Conservation (phyloP, 1,140 invertebrate species). For the Rhyacophila brunnea region DNA sequence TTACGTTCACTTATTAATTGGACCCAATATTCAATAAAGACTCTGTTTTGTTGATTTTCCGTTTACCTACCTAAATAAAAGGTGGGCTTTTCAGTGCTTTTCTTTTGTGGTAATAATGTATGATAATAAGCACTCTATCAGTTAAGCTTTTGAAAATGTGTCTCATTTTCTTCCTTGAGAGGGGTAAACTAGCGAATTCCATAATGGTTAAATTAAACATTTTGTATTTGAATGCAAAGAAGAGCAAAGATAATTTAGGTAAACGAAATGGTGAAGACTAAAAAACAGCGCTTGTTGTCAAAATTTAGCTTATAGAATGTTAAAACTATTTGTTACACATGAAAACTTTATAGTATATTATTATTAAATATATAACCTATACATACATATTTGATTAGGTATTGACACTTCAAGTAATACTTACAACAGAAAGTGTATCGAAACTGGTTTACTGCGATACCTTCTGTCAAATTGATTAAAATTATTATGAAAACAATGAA, state of each 20-base stretch:
- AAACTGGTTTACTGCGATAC: constrained; percentile 32
- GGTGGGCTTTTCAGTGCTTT: too few species aligned
- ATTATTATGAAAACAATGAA: constrained; percentile 32
- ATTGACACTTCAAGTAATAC: constrained; percentile 22
- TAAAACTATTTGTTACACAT: constrained; percentile 37
- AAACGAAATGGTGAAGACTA: constrained; percentile 35
- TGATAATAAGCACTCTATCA: too few species aligned
- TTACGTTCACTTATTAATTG: too few species aligned
- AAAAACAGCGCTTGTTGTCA: constrained; percentile 36
- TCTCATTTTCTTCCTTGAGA: constrained; percentile 15
- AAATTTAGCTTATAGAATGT: constrained; percentile 37
- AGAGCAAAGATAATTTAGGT: constrained; percentile 33
- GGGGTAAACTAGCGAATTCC: constrained; percentile 23
- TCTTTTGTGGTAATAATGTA: too few species aligned
- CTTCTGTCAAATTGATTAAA: constrained; percentile 10
- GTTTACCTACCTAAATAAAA: too few species aligned
- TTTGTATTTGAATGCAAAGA: constrained; percentile 5
- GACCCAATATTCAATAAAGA: too few species aligned
- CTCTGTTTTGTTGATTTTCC: too few species aligned
- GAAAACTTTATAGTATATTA: constrained; percentile 34
- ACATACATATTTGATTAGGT: constrained; percentile 32
- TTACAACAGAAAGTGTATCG: constrained; percentile 28
- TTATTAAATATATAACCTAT: constrained; percentile 32
- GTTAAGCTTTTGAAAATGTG: too few species aligned
- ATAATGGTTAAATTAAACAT: background rate